phyloP scores from a whole-genome alignment of 2,888 invertebrate genomes.

The Patella caerulea region DNA sequence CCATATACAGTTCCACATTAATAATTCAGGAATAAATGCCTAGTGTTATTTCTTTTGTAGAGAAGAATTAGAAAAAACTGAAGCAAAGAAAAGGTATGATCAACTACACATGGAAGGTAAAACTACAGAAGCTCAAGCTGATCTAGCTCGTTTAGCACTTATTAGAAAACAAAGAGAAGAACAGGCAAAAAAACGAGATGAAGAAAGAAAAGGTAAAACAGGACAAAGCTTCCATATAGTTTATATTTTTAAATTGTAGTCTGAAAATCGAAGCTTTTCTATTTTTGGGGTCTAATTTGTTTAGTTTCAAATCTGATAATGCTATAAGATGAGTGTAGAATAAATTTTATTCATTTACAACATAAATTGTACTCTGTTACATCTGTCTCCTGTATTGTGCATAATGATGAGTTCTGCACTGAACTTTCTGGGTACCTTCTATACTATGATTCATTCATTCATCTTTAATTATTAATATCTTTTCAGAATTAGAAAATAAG shows the following conservation, averaged over 20 bases:
- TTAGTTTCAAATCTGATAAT: too few species aligned
- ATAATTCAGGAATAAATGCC: too few species aligned
- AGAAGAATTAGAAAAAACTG: constrained; percentile 93
- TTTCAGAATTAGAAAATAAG: constrained; percentile 41
- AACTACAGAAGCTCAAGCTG: constrained; percentile 95
- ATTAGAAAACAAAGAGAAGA: constrained; percentile 95
- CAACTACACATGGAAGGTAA: constrained; percentile 95
- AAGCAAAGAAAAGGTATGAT: constrained; percentile 90
- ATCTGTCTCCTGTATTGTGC: too few species aligned
- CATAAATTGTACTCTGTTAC: too few species aligned
- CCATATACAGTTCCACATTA: too few species aligned
- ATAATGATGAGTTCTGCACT: too few species aligned
- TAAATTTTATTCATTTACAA: too few species aligned
- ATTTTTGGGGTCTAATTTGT: too few species aligned
- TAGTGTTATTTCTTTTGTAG: constrained; percentile 70
- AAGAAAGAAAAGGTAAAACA: constrained; percentile 79
- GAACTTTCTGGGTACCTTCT: too few species aligned
- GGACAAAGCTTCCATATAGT: neutral
- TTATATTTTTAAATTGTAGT: constrained; percentile 12
- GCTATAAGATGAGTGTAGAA: too few species aligned
- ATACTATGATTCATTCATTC: neutral
- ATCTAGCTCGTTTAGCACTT: constrained; percentile 92
- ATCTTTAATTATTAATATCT: constrained; percentile 15
- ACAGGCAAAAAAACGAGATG: constrained; percentile 91
- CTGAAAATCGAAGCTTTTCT: too few species aligned